Percentiles rank a stretch among this genome's conserved stretches.
phyloP scores from a whole-genome alignment of 2,888 invertebrate species.

The Sepiola atlantica region DNA sequence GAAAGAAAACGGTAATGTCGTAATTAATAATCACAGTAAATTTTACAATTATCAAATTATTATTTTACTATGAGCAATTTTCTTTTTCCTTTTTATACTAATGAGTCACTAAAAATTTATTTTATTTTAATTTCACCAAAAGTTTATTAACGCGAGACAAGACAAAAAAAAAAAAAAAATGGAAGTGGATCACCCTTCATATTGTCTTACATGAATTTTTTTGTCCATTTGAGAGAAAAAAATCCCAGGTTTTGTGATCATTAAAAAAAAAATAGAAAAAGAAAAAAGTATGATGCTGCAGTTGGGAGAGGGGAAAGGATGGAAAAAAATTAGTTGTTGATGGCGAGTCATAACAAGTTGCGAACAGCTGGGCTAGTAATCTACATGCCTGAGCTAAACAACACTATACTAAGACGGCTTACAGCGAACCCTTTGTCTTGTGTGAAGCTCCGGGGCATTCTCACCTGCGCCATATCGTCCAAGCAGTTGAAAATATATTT shows the following conservation, averaged over 20 bases:
- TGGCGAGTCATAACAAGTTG: slow-evolving; percentile 21
- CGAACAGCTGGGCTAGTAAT: slow-evolving; percentile 23
- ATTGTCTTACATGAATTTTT: neutral
- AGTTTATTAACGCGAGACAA: neutral
- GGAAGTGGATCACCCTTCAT: neutral
- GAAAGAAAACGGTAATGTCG: no score
- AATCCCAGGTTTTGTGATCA: neutral
- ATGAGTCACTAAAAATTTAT: no score
- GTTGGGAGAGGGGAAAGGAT: neutral
- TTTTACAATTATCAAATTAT: neutral
- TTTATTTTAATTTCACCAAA: no score
- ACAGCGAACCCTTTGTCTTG: slow-evolving; percentile 46
- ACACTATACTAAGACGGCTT: slow-evolving; percentile 46
- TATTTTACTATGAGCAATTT: neutral
- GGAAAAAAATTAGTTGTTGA: neutral
- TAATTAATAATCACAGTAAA: neutral
- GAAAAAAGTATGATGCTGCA: neutral
- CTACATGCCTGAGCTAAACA: slow-evolving; percentile 43
- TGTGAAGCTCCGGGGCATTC: slow-evolving; percentile 47
- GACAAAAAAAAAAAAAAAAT: neutral
- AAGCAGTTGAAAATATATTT: slow-evolving; percentile 99
- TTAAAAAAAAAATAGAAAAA: neutral
- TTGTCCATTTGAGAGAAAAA: neutral
- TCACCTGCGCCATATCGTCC: slow-evolving; percentile 87
- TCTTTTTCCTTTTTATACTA: neutral